phyloP scores from a whole-genome alignment of 2,888 invertebrate species.

The Cataglyphis rosenhaueri region DNA sequence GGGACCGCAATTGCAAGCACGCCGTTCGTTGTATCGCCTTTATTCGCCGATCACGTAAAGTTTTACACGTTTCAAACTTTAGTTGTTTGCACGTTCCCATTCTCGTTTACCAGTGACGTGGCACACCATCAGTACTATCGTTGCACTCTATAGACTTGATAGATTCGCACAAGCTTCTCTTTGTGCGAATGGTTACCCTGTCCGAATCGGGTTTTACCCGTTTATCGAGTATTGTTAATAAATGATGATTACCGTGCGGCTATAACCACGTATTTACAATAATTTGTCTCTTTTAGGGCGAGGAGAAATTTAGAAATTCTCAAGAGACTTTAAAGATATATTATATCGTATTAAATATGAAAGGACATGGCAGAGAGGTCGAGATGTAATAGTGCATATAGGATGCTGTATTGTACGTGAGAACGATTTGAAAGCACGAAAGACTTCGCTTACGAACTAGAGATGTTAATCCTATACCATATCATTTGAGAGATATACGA shows the following conservation, averaged over 20 bases:
- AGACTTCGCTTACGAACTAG: slow-evolving; percentile 8
- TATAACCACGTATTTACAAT: not conserved
- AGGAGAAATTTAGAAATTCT: not conserved
- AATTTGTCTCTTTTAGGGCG: not conserved
- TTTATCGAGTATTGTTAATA: not conserved
- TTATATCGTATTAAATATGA: slow-evolving; percentile 10
- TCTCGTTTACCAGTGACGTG: not conserved
- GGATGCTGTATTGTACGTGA: not conserved
- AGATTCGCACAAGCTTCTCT: slow-evolving; percentile 4
- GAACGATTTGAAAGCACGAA: not conserved
- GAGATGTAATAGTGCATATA: not conserved
- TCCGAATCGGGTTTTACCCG: not conserved
- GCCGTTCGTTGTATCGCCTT: slow-evolving; percentile 16
- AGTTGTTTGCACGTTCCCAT: slow-evolving; percentile 3
- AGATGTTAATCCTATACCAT: not conserved
- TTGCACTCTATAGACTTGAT: slow-evolving; percentile 15
- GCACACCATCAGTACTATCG: not conserved
- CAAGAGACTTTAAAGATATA: slow-evolving; percentile 1
- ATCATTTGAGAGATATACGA: not conserved
- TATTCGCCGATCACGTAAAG: slow-evolving; percentile 43
- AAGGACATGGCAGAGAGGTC: not conserved
- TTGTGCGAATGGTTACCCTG: not conserved
- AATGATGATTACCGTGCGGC: not conserved
- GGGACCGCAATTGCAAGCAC: not conserved
- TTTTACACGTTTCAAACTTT: slow-evolving; percentile 32